Percentiles rank a stretch among this genome's conserved stretches.
These are phyloP conservation scores for Alligator mississippiensis DNA, from an alignment of 2,113 vertebrate species.

Conservation along the genomic window DNA sequence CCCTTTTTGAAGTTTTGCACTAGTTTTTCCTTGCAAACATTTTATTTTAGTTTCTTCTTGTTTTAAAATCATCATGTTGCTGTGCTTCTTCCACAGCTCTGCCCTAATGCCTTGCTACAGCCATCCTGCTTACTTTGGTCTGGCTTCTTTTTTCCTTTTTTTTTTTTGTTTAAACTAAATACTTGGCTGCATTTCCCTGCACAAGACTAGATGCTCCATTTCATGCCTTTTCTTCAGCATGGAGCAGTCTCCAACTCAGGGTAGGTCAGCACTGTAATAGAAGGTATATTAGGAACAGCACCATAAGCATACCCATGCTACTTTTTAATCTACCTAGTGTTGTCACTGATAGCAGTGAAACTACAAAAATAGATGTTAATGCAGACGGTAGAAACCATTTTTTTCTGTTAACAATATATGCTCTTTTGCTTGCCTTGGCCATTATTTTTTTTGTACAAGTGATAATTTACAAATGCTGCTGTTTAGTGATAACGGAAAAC, in stretches of 20 bases:
- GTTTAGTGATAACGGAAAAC: neutral
- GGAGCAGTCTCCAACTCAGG: neutral
- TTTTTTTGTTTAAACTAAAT: neutral
- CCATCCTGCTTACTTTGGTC: neutral
- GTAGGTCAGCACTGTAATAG: neutral
- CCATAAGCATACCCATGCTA: neutral
- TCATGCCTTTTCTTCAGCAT: neutral
- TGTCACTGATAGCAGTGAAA: neutral
- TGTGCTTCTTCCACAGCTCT: constrained; percentile 11
- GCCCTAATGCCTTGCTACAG: neutral
- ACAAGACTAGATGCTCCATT: neutral
- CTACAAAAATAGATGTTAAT: neutral
- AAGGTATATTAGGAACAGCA: neutral
- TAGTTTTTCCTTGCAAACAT: constrained; percentile 15
- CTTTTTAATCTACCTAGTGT: neutral
- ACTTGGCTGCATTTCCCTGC: neutral
- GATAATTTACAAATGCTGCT: no score
- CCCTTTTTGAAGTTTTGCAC: constrained; percentile 14
- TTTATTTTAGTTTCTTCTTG: constrained; percentile 32
- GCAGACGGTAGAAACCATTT: neutral
- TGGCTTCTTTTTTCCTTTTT: constrained; percentile 5
- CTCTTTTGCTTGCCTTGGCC: neutral
- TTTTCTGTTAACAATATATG: neutral
- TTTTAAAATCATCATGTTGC: constrained; percentile 7
- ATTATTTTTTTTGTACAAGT: neutral